phyloP scores from a whole-genome alignment of 2,797 vertebrate species.

The Epinephelus coioides region DNA sequence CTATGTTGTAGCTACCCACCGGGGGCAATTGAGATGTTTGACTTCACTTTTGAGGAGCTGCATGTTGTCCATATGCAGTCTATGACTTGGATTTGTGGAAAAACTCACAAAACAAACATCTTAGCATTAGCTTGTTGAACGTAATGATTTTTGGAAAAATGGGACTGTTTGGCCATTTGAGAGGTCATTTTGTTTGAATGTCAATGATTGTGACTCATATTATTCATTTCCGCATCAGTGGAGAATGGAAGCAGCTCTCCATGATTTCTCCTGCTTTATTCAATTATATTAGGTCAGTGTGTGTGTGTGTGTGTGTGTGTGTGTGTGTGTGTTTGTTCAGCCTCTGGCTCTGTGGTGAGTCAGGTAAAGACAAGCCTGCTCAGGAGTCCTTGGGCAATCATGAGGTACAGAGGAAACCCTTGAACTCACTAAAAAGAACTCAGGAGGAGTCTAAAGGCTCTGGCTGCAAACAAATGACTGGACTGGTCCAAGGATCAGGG shows the following conservation, averaged over 20 bases:
- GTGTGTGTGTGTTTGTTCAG: neutral
- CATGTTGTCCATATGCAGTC: too few relatives aligned
- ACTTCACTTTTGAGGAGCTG: too few relatives aligned
- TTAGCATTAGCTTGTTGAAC: neutral
- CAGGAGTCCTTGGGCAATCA: constrained; percentile 1
- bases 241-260: neutral
- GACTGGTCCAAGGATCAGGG: neutral
- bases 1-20: too few relatives aligned
- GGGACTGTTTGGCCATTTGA: constrained; percentile 10
- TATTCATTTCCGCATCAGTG: constrained; percentile 37
- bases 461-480: constrained; percentile 1
- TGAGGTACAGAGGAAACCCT: neutral
- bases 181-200: constrained; percentile 11
- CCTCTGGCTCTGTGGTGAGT: constrained; percentile 37
- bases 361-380: constrained; percentile 24
- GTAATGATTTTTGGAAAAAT: neutral
- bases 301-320: constrained; percentile 15
- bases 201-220: constrained; percentile 33
- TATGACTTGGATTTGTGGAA: neutral
- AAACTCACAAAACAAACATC: neutral
- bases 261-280: constrained; percentile 27
- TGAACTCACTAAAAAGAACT: neutral
- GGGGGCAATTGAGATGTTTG: too few relatives aligned
- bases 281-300: constrained; percentile 13
- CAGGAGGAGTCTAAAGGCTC: constrained; percentile 1